phyloP scores from a whole-genome alignment of 2,113 vertebrate species.

The Hassar affinis region DNA sequence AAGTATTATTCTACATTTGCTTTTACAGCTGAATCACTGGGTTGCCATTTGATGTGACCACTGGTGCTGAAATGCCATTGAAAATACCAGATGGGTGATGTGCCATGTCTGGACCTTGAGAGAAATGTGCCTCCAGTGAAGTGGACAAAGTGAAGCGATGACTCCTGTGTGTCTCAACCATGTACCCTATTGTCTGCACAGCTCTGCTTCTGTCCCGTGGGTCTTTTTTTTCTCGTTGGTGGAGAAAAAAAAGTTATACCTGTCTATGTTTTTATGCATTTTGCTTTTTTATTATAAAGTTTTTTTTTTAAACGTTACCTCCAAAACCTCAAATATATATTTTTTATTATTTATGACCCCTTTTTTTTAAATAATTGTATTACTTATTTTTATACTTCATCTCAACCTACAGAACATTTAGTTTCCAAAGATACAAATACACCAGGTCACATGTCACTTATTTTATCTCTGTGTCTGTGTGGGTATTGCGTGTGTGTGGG shows the following conservation, averaged over 20 bases:
- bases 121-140: conserved; percentile 31
- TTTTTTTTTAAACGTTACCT: conserved; percentile 28
- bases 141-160: conserved; percentile 52
- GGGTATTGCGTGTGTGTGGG: conserved; percentile 2
- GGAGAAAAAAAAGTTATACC: conserved; percentile 26
- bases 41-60: conserved; percentile 70
- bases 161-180: conserved; percentile 45
- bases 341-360: conserved; percentile 29
- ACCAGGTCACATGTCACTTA: conserved; percentile 3
- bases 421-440: conserved; percentile 43
- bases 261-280: conserved; percentile 31
- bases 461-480: conserved; percentile 10
- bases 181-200: conserved; percentile 34
- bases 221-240: conserved; percentile 25
- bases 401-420: conserved; percentile 40
- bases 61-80: conserved; percentile 3
- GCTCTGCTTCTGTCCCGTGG: conserved; percentile 47
- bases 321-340: conserved; percentile 34
- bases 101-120: conserved; percentile 30
- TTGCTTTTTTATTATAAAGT: conserved; percentile 40
- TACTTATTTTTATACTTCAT: conserved; percentile 4
- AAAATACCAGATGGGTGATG: conserved; percentile 24
- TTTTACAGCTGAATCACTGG: conserved; percentile 75
- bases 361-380: conserved; percentile 24
- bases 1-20: conserved; percentile 10